Conservation (phyloP, 2,888 invertebrate genomes). For the Cephus sareptanus region DNA sequence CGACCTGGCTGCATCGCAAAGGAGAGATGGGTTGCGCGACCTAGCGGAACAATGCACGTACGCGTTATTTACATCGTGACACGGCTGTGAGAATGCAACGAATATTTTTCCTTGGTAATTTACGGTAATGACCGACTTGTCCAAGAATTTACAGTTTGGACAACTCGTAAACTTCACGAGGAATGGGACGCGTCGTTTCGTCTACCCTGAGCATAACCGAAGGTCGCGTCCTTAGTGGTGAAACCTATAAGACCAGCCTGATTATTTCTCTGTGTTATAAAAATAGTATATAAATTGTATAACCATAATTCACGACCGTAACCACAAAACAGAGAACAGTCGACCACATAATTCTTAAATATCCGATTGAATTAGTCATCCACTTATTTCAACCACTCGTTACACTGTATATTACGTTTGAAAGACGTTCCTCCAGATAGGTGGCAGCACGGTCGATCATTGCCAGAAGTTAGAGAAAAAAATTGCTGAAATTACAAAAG, state of each 20-base stretch:
- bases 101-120: conserved; percentile 31
- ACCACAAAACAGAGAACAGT: not conserved
- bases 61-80: conserved; percentile 9
- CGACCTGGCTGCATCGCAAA: not conserved
- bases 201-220: not conserved
- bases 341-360: not conserved
- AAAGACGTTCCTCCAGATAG: not conserved
- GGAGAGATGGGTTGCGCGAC: conserved; percentile 6
- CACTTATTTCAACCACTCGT: not conserved
- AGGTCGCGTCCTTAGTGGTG: not conserved
- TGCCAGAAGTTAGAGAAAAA: not conserved
- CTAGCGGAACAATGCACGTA: conserved; percentile 16
- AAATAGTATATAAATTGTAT: not conserved
- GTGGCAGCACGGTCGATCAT: not conserved
- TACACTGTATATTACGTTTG: not conserved
- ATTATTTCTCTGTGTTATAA: not conserved
- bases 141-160: conserved; percentile 15
- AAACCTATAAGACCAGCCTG: not conserved
- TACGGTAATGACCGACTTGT: conserved; percentile 31
- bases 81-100: conserved; percentile 18
- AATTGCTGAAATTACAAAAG: not conserved
- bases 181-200: not conserved
- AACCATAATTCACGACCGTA: not conserved
- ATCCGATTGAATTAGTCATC: not conserved
- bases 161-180: not conserved